A percentile compares a stretch with the other conserved stretches of the same genome.
phyloP scores from a whole-genome alignment of 1,140 invertebrate species.

The Drosophila aff. region DNA sequence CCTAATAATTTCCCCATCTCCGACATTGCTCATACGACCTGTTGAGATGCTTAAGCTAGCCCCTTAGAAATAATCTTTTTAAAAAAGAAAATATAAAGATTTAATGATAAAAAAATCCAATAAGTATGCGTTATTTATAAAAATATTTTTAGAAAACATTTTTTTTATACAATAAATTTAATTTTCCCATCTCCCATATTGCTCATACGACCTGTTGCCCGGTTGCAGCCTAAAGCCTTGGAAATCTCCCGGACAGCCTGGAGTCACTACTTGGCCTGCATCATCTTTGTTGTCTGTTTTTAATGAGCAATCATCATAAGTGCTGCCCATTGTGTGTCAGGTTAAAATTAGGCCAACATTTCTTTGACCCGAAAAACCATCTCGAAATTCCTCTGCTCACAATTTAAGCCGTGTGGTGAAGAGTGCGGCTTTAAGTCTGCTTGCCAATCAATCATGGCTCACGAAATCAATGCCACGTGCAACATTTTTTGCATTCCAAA shows the following conservation, averaged over 20 bases:
- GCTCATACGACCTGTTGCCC: constrained; percentile 10
- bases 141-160: too few species aligned
- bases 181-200: background rate
- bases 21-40: constrained; percentile 1
- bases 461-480: constrained; percentile 48
- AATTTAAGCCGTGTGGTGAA: constrained; percentile 1
- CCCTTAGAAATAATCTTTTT: too few species aligned
- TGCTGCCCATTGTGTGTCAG: background rate
- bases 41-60: background rate
- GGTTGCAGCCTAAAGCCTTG: background rate
- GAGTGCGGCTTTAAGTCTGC: constrained; percentile 16
- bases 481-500: constrained; percentile 38
- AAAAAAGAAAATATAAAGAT: too few species aligned
- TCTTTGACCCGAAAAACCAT: background rate
- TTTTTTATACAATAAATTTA: background rate
- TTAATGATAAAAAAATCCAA: too few species aligned
- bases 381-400: background rate
- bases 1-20: background rate
- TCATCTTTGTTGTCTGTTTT: background rate
- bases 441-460: constrained; percentile 33
- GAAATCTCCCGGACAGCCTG: background rate
- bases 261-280: background rate
- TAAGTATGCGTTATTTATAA: too few species aligned
- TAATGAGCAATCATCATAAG: constrained; percentile 24
- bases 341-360: background rate